Conservation (phyloP, 2,888 invertebrate genomes). For the Tethea ocularis region DNA sequence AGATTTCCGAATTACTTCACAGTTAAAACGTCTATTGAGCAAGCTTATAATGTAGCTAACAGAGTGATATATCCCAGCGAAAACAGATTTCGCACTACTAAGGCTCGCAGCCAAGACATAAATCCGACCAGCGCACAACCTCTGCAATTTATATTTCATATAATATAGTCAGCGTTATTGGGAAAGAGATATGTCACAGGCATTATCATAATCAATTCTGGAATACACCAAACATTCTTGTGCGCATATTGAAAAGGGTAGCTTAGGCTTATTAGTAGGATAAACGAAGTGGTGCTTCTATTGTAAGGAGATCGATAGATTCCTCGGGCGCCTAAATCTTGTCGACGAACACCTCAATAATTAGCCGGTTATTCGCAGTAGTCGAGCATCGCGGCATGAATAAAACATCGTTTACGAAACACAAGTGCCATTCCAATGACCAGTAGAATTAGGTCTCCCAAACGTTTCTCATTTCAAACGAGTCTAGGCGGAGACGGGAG, state of each 20-base stretch:
- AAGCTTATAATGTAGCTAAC: slow-evolving; percentile 2
- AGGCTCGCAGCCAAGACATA: slow-evolving; percentile 4
- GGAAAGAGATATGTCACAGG: slow-evolving; percentile 32
- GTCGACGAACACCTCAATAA: slow-evolving; percentile 70
- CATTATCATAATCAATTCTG: slow-evolving; percentile 42
- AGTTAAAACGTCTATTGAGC: neutral
- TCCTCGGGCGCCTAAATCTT: slow-evolving; percentile 52
- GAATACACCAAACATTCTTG: slow-evolving; percentile 20
- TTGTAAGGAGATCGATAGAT: slow-evolving; percentile 44
- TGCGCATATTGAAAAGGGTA: slow-evolving; percentile 20
- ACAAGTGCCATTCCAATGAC: slow-evolving; percentile 59
- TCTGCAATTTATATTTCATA: slow-evolving; percentile 4
- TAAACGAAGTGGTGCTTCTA: slow-evolving; percentile 55
- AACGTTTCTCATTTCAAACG: slow-evolving; percentile 22
- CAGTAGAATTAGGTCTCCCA: slow-evolving; percentile 41
- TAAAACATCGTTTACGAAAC: slow-evolving; percentile 75
- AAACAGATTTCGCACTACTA: slow-evolving; percentile 3
- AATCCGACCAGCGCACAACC: slow-evolving; percentile 3
- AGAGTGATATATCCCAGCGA: neutral
- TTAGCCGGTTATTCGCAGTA: slow-evolving; percentile 75
- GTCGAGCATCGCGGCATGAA: slow-evolving; percentile 72
- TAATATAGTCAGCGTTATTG: slow-evolving; percentile 19
- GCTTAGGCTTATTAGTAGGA: slow-evolving; percentile 50
- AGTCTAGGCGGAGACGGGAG: slow-evolving; percentile 17
- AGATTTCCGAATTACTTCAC: neutral